Evolutionary conservation across 2,113 vertebrate genomes (phyloP).

Genomic region (Sinocyclocheilus maitianheensis): DNA sequence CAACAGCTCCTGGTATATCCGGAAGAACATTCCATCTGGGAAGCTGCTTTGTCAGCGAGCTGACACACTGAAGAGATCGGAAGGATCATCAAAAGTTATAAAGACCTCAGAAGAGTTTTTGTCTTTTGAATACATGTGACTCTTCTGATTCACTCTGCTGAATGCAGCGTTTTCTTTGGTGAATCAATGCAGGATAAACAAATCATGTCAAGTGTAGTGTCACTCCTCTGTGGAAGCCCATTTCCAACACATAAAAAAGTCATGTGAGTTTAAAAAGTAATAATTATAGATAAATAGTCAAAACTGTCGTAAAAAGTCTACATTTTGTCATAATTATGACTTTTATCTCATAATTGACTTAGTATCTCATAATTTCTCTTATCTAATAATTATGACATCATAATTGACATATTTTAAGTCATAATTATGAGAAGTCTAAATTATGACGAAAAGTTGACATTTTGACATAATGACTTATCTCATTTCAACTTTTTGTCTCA

Average conservation of each 20-base stretch:
- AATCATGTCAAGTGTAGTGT: not conserved
- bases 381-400: too few species aligned
- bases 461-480: too few species aligned
- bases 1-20: not conserved
- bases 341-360: not conserved
- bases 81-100: slow-evolving; percentile 16
- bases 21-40: not conserved
- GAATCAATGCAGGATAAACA: slow-evolving; percentile 18
- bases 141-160: slow-evolving; percentile 34
- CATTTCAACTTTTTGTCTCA: not conserved
- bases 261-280: not conserved
- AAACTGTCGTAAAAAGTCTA: not conserved
- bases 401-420: too few species aligned
- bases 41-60: slow-evolving; percentile 42
- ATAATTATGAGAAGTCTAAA: too few species aligned
- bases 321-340: not conserved
- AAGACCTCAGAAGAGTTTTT: slow-evolving; percentile 17
- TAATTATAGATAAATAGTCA: not conserved
- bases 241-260: not conserved
- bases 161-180: slow-evolving; percentile 29
- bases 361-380: not conserved
- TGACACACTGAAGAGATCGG: slow-evolving; percentile 19
- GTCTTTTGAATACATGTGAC: slow-evolving; percentile 23
- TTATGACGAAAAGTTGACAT: too few species aligned
- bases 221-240: not conserved